phyloP scores from a whole-genome alignment of 2,797 vertebrate species.

The Oophaga sylvatica region DNA sequence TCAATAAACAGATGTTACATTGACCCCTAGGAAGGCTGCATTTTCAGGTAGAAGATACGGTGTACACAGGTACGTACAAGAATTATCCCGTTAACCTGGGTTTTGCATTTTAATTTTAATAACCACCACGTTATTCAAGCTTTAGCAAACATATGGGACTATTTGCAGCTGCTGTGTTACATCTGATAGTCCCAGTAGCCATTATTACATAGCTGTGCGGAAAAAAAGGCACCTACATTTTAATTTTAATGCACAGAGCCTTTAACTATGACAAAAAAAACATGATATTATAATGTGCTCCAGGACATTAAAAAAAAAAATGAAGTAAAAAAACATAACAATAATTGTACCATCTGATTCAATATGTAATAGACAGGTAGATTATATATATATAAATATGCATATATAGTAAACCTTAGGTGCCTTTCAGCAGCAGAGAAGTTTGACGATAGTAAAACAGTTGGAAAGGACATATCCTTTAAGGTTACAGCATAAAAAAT shows the following conservation, averaged over 20 bases:
- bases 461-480: constrained; percentile 76
- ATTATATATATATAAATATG: constrained; percentile 71
- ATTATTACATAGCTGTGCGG: constrained; percentile 28
- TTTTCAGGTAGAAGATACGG: constrained; percentile 70
- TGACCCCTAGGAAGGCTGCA: constrained; percentile 72
- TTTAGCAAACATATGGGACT: constrained; percentile 27
- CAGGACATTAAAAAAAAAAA: constrained; percentile 64
- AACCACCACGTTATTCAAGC: constrained; percentile 58
- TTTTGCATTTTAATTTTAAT: constrained; percentile 65
- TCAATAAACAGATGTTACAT: constrained; percentile 74
- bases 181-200: constrained; percentile 37
- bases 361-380: constrained; percentile 72
- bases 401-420: constrained; percentile 71
- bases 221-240: constrained; percentile 56
- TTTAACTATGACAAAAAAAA: constrained; percentile 67
- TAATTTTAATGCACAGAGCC: constrained; percentile 63
- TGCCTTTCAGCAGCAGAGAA: constrained; percentile 69
- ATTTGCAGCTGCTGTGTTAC: constrained; percentile 18
- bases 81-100: constrained; percentile 70
- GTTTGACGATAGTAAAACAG: constrained; percentile 68
- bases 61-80: constrained; percentile 76
- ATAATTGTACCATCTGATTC: constrained; percentile 68
- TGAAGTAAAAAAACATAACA: not conserved
- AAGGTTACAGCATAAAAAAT: constrained; percentile 77
- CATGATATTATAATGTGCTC: constrained; percentile 66